A percentile compares a stretch with the other conserved stretches of the same genome.
These are phyloP conservation scores for Nineta flava DNA, from an alignment of 2,888 invertebrate genomes.

Conservation along the genomic window DNA sequence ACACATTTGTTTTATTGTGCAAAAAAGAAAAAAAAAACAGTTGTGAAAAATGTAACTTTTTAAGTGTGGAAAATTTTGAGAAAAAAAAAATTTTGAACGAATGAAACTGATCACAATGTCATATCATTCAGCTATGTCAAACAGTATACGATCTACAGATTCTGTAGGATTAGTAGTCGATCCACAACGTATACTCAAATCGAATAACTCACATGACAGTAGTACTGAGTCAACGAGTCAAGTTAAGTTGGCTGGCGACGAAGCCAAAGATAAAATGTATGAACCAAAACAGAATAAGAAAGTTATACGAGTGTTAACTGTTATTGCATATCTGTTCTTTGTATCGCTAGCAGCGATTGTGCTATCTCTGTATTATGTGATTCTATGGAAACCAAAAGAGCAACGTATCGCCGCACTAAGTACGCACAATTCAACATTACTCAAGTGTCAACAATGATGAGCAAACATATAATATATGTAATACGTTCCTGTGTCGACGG, in stretches of 20 bases:
- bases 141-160: slow-evolving; percentile 31
- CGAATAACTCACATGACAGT: slow-evolving; percentile 14
- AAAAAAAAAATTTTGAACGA: too few relatives aligned
- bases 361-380: slow-evolving; percentile 84
- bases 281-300: slow-evolving; percentile 77
- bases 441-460: not conserved
- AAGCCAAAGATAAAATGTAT: slow-evolving; percentile 53
- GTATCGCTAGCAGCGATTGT: slow-evolving; percentile 89
- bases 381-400: slow-evolving; percentile 60
- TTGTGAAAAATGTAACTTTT: too few relatives aligned
- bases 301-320: slow-evolving; percentile 78
- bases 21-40: too few relatives aligned
- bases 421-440: not conserved
- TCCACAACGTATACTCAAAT: slow-evolving; percentile 13
- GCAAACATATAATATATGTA: not conserved
- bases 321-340: slow-evolving; percentile 84
- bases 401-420: not conserved
- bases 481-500: not conserved
- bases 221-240: slow-evolving; percentile 32
- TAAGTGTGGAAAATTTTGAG: too few relatives aligned
- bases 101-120: slow-evolving; percentile 29
- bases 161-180: not conserved
- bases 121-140: slow-evolving; percentile 36
- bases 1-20: too few relatives aligned
- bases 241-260: slow-evolving; percentile 48